Evolutionary conservation across 2,888 invertebrate genomes (phyloP).

Genomic region (Hetaerina titia): DNA sequence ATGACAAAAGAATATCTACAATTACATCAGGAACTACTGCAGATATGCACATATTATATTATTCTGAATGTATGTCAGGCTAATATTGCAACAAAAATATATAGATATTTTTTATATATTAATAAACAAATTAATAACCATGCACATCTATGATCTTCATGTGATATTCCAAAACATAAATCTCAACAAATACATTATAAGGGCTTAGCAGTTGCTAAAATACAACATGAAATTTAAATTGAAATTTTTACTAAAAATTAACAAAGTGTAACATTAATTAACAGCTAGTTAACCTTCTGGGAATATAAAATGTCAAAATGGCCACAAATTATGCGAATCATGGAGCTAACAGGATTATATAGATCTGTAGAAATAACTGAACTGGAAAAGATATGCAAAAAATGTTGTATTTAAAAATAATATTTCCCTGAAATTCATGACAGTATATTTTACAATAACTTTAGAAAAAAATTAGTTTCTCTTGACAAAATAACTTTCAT

Average conservation of each 20-base stretch:
- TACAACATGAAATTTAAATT: not conserved
- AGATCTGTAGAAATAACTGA: constrained; percentile 41
- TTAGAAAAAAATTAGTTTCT: constrained; percentile 37
- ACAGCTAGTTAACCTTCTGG: not conserved
- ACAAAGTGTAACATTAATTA: constrained; percentile 39
- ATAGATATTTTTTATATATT: not conserved
- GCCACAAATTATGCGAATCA: constrained; percentile 14
- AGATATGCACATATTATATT: constrained; percentile 34
- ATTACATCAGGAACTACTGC: constrained; percentile 48
- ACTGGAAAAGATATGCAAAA: constrained; percentile 57
- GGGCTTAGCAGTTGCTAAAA: not conserved
- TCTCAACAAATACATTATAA: constrained; percentile 19
- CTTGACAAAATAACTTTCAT: constrained; percentile 56
- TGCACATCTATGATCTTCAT: not conserved
- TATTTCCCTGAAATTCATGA: constrained; percentile 64
- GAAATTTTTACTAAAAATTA: constrained; percentile 41
- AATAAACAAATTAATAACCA: constrained; percentile 25
- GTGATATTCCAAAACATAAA: not conserved
- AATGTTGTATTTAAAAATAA: constrained; percentile 28
- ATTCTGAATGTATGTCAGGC: constrained; percentile 28
- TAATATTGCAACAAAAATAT: constrained; percentile 37
- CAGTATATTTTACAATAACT: constrained; percentile 12
- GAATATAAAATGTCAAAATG: constrained; percentile 43
- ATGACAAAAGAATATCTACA: constrained; percentile 45
- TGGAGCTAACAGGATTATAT: constrained; percentile 39